These are phyloP conservation scores for Nomada goodeniana DNA, from an alignment of 2,888 invertebrate species.

Conservation along the genomic window DNA sequence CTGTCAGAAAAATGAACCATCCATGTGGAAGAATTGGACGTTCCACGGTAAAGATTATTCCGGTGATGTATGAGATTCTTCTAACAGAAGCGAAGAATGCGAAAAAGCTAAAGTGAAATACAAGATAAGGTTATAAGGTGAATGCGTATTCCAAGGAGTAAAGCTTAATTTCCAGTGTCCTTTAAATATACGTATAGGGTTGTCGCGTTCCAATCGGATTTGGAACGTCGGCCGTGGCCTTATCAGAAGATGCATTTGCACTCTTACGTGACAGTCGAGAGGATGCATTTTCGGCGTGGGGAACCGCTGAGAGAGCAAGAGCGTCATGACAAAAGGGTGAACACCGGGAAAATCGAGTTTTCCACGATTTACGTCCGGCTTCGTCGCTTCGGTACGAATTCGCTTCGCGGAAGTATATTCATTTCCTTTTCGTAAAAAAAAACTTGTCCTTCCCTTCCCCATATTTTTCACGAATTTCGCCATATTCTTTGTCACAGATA, in stretches of 20 bases:
- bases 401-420: no score
- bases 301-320: neutral
- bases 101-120: no score
- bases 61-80: neutral
- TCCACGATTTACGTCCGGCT: neutral
- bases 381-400: no score
- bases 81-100: neutral
- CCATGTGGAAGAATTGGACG: neutral
- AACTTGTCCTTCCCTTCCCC: no score
- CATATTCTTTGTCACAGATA: no score
- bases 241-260: neutral
- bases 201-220: slow-evolving; percentile 6
- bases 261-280: neutral
- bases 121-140: neutral
- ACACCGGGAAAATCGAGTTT: neutral
- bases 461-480: no score
- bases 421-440: neutral
- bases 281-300: neutral
- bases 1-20: neutral
- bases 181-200: neutral
- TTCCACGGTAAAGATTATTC: neutral
- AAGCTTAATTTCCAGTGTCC: neutral
- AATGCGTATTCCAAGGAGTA: neutral
- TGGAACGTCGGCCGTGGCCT: neutral
- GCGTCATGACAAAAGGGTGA: neutral